Evolutionary conservation across 92 coral and sea anemone species (phyloP), one percentile per base, ranked within the genome.

Genomic region (Phenganax stokvisi): DNA sequence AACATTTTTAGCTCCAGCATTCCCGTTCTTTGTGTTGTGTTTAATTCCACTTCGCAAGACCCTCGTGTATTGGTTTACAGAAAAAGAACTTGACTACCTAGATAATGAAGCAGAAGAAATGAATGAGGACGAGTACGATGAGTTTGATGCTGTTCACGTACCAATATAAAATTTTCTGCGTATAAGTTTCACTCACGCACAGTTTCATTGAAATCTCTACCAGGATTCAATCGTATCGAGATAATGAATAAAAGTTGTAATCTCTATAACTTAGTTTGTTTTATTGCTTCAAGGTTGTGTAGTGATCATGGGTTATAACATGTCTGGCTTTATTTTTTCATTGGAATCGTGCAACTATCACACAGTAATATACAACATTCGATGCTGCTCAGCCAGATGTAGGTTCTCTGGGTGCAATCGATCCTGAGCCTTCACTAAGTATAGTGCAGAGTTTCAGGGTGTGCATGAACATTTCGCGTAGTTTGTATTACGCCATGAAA

Each of bases 31-130:
- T 15, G 90, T 93, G 68, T 86, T 93, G 51, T 93, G 97, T 71
- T 59, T 93, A 87, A 87, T 93, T 54, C 97, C 97, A 17, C 80
- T 93, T 25, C 88, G 97, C 70, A 91, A 90, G 67, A 63, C 88
- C 13, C 81, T 93, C n/a, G 92, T 87, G 75, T 86, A 97, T 9
- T 90, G 86, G 81, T 96, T 90, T 87, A 75, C 91, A 31, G 86
- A 79, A 47, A 66, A 71, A 54, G 99, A 96, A 74, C 90, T 96
- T 29, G 96, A 92, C 58, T 90, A 88, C 56, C 82, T 96, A 72
- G 99, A 96, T 72, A 88, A 93, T 57, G 99, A 96, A 79, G 92
- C 87, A 8, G 99, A 96, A 54, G 97, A 92, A 66, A 88, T 86
- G 17, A 88, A 91, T 47, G 99, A 96, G 68, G 91, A 93, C 72